Evolutionary conservation across 2,888 invertebrate species (phyloP).

Genomic region (Protonemura montana): DNA sequence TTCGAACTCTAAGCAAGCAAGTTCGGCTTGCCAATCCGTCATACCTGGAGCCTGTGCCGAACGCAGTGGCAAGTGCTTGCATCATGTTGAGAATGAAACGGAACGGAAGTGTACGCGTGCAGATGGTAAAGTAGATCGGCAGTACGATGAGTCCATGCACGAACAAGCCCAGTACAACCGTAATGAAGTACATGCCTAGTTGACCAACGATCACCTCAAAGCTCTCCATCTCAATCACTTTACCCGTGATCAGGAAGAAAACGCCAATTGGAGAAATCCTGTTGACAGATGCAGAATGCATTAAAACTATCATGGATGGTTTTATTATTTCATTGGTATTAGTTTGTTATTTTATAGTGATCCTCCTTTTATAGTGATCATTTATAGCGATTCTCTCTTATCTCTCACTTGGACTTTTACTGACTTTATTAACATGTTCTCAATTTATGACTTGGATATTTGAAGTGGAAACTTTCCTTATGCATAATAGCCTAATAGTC

Average conservation of each 20-base stretch:
- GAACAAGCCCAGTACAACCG: slow-evolving; percentile 89
- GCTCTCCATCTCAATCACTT: slow-evolving; percentile 89
- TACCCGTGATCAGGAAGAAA: slow-evolving; percentile 87
- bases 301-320: no score
- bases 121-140: slow-evolving; percentile 83
- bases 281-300: slow-evolving; percentile 52
- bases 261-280: slow-evolving; percentile 92
- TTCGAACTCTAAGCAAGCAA: no score
- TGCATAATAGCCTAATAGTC: no score
- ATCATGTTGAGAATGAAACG: slow-evolving; percentile 82
- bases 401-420: no score
- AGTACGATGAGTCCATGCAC: slow-evolving; percentile 92
- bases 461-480: no score
- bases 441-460: no score
- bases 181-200: slow-evolving; percentile 91
- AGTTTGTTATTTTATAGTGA: no score
- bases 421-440: no score
- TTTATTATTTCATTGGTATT: no score
- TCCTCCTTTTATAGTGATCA: no score
- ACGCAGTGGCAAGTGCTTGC: slow-evolving; percentile 93
- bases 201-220: slow-evolving; percentile 84
- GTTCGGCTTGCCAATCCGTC: not conserved
- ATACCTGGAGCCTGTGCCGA: slow-evolving; percentile 92
- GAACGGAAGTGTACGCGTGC: slow-evolving; percentile 84
- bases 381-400: no score